Conservation (phyloP, 2,888 invertebrate species). For the Geotrupes spiniger region DNA sequence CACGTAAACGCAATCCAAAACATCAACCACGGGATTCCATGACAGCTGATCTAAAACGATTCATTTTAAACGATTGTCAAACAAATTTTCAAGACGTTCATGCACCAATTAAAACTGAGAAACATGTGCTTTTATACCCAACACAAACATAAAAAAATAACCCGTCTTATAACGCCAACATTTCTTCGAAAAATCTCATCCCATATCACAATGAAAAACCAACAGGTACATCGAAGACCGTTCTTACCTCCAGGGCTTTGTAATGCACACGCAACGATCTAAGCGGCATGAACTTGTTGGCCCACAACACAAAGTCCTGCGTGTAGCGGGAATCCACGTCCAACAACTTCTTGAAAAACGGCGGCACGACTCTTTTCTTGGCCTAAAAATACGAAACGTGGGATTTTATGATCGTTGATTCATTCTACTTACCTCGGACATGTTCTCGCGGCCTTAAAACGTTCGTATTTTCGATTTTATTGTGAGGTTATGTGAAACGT, state of each 20-base stretch:
- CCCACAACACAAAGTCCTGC: slow-evolving; percentile 53
- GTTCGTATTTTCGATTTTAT: too few species aligned
- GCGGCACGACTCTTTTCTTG: slow-evolving; percentile 45
- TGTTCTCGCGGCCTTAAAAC: too few species aligned
- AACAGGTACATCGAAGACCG: too few species aligned
- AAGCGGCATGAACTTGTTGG: slow-evolving; percentile 52
- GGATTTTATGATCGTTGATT: background rate
- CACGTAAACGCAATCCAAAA: slow-evolving; percentile 76
- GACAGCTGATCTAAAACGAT: slow-evolving; percentile 71
- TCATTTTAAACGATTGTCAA: slow-evolving; percentile 13
- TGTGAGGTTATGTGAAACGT: too few species aligned
- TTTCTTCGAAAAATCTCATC: background rate
- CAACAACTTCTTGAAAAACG: slow-evolving; percentile 53
- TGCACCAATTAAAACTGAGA: background rate
- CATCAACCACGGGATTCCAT: slow-evolving; percentile 84
- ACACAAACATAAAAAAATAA: background rate
- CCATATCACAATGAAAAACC: too few species aligned
- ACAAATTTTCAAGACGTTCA: slow-evolving; percentile 8
- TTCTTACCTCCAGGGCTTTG: slow-evolving; percentile 56
- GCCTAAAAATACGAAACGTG: slow-evolving; percentile 28
- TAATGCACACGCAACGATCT: slow-evolving; percentile 56
- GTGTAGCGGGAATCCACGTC: slow-evolving; percentile 55
- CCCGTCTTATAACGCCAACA: background rate
- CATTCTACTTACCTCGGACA: too few species aligned
- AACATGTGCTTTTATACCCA: background rate